Evolutionary conservation across 1,140 invertebrate genomes (phyloP).

Genomic region (Acyrthosiphon pisum): DNA sequence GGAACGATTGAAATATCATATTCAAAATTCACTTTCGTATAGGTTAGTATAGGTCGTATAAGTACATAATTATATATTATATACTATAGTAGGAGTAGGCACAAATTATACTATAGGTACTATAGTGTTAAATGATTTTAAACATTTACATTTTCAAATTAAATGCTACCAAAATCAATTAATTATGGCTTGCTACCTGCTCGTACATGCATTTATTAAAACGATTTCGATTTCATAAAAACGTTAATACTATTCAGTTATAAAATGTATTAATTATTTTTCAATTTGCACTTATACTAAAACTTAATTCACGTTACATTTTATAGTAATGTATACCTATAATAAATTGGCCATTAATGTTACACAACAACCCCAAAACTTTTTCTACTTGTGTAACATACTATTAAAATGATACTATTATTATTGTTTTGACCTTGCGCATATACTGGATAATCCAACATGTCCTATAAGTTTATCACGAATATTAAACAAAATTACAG

Average conservation of each 20-base stretch:
- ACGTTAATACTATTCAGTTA: not conserved
- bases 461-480: slow-evolving; percentile 11
- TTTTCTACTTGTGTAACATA: not conserved
- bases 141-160: not conserved
- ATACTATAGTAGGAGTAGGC: not conserved
- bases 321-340: too few relatives aligned
- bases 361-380: not conserved
- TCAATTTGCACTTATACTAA: not conserved
- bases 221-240: not conserved
- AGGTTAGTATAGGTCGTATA: too few relatives aligned
- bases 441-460: not conserved
- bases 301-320: too few relatives aligned
- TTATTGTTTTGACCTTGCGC: not conserved
- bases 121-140: not conserved
- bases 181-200: too few relatives aligned
- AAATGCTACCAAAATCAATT: not conserved
- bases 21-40: too few relatives aligned
- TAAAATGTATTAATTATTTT: not conserved
- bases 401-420: not conserved
- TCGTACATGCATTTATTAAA: not conserved
- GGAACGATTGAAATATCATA: not conserved
- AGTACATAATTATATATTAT: not conserved
- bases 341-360: not conserved
- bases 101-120: not conserved
- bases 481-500: not conserved